Conservation (phyloP, 2,888 invertebrate species). For the Agonopterix heracliana region DNA sequence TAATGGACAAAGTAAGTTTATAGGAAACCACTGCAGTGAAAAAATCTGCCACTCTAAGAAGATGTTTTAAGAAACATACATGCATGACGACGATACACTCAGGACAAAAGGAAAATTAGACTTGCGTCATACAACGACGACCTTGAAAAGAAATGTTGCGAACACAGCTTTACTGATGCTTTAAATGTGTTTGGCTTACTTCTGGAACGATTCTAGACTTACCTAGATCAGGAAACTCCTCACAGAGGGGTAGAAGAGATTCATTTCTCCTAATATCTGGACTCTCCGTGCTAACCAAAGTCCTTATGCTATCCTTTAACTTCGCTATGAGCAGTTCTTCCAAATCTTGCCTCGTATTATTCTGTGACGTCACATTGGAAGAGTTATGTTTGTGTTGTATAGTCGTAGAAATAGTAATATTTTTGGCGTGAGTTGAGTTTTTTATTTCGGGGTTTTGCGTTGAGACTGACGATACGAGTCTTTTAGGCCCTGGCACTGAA, state of each 20-base stretch:
- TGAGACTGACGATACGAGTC: conserved; percentile 20
- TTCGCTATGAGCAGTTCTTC: conserved; percentile 35
- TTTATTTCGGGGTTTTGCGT: conserved; percentile 23
- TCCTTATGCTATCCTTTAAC: conserved; percentile 45
- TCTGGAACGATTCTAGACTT: conserved; percentile 24
- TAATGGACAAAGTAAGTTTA: no score
- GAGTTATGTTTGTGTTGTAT: not conserved
- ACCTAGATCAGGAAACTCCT: conserved; percentile 80
- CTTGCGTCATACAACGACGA: no score
- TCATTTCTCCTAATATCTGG: conserved; percentile 34
- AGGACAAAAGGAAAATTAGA: no score
- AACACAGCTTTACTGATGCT: no score
- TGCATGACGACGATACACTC: no score
- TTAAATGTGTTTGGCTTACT: no score
- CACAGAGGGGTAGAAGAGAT: conserved; percentile 67
- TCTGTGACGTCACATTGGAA: no score
- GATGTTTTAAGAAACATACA: no score
- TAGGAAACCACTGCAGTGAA: no score
- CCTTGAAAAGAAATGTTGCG: no score
- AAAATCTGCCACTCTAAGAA: no score
- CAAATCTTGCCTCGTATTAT: no score
- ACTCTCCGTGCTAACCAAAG: conserved; percentile 43
- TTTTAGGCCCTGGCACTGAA: conserved; percentile 39
- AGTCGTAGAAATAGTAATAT: conserved; percentile 17
- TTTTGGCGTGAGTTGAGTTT: conserved; percentile 19